Evolutionary conservation across 2,888 invertebrate genomes (phyloP), one percentile per base, ranked within the genome.

Genomic region (Baronia brevicornis): DNA sequence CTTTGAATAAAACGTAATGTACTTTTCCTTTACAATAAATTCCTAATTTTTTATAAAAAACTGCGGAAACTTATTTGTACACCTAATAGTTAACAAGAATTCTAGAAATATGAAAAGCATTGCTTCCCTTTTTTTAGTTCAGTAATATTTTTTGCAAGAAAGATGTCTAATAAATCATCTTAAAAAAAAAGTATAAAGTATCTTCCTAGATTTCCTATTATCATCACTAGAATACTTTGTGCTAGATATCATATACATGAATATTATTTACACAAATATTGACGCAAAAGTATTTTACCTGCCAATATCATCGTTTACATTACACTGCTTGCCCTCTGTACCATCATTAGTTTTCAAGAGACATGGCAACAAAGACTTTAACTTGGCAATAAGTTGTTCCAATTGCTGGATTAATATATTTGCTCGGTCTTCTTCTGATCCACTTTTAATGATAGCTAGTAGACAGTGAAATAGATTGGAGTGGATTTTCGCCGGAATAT

Each of bases 401-500:
- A 84, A 39, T 37, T 82, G 82, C 35, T 79, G 70, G 9, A 82
- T 54, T 40, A 84, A 71, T 24, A 74, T 71, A 30, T 68, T 67
- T 0, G 71, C 65, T 28, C 63, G 56, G 30, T 75, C 62, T 9
- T 51, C 63, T 8, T 68, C 66, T 0, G 72, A 52, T 3, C 68
- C 69, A 23, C 66, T 60, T 36, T 73, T 68, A 9, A 79, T 55
- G 19, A 80, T 75, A 1, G 75, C 70, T 23, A 74, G 46, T 3
- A 84, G 55, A 34, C 80, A 84, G 43, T 77, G 72, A 51, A 78
- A 84, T 27, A 84, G 50, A 38, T 74, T 71, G 10, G 71, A 65
- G 54, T 84, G 80, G 2, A 68, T 57, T 29, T 65, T 66, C 0
- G 67, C 60, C 4, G 79, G 79, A 35, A 73, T 64, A 34, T 80